Percentiles rank a stretch among this genome's conserved stretches.
These are phyloP conservation scores for Recurvirostra avosetta DNA, from an alignment of 2,113 vertebrate species.

Conservation along the genomic window DNA sequence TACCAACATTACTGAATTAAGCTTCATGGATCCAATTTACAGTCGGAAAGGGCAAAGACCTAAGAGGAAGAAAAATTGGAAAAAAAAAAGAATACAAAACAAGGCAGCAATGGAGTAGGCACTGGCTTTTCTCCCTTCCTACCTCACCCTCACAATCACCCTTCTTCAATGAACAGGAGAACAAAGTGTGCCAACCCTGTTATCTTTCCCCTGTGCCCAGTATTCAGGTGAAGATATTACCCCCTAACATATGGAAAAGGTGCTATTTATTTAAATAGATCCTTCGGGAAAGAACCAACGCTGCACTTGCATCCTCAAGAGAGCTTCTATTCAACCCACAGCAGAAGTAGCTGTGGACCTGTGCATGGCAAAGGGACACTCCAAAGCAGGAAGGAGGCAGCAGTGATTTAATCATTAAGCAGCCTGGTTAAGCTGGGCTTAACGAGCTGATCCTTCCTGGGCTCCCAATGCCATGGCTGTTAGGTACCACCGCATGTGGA, in stretches of 20 bases:
- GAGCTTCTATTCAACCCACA: not conserved
- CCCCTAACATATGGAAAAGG: not conserved
- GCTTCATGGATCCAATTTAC: not conserved
- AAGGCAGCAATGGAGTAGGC: not conserved
- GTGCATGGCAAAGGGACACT: not conserved
- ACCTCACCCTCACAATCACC: not conserved
- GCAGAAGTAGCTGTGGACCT: not conserved
- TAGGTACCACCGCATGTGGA: fast-evolving
- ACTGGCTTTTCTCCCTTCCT: not conserved
- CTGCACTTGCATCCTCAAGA: not conserved
- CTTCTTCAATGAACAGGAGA: not conserved
- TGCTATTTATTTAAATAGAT: not conserved
- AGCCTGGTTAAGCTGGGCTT: not conserved
- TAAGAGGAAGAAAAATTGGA: not conserved
- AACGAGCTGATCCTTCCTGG: not conserved
- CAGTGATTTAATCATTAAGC: not conserved
- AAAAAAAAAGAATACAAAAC: fast-evolving
- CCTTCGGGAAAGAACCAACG: not conserved
- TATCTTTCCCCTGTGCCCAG: not conserved
- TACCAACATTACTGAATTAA: not conserved
- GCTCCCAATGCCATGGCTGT: not conserved
- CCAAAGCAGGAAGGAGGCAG: not conserved
- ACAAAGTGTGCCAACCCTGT: not conserved
- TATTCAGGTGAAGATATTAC: not conserved
- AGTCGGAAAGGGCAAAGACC: not conserved